Evolutionary conservation across 2,797 vertebrate species (phyloP).

Genomic region (Squalus acanthias): DNA sequence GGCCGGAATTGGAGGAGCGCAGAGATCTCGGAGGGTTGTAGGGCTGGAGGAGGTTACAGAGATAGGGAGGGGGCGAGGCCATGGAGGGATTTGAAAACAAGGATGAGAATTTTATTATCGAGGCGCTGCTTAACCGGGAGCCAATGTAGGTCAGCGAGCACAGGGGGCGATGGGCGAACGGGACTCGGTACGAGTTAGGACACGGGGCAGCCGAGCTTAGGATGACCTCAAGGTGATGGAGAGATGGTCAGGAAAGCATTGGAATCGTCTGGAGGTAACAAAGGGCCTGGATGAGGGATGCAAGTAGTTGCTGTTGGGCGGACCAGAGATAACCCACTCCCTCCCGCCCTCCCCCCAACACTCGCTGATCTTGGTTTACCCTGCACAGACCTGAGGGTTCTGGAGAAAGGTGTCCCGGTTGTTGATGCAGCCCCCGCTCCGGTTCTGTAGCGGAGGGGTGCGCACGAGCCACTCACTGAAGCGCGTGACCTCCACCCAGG

Average conservation of each 20-base stretch:
- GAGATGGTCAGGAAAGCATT: background rate
- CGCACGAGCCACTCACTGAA: conserved; percentile 58
- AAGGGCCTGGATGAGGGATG: too few relatives aligned
- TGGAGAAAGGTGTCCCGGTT: conserved; percentile 68
- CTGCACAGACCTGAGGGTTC: conserved; percentile 66
- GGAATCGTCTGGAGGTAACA: background rate
- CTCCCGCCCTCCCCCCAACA: background rate
- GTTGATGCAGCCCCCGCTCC: conserved; percentile 73
- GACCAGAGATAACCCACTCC: background rate
- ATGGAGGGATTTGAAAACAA: too few relatives aligned
- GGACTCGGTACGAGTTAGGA: too few relatives aligned
- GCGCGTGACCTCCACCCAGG: conserved; percentile 61
- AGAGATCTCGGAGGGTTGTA: background rate
- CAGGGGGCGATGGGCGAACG: too few relatives aligned
- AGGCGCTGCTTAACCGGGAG: too few relatives aligned
- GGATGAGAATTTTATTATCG: too few relatives aligned
- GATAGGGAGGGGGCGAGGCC: too few relatives aligned
- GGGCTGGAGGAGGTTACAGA: too few relatives aligned
- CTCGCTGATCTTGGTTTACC: background rate
- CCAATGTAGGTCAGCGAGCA: too few relatives aligned
- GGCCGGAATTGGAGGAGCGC: too few relatives aligned
- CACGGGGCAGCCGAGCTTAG: too few relatives aligned
- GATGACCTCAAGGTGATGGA: too few relatives aligned
- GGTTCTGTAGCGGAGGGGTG: conserved; percentile 55
- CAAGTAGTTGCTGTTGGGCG: background rate